phyloP scores from a whole-genome alignment of 2,113 vertebrate species.

The Ophiodon elongatus region DNA sequence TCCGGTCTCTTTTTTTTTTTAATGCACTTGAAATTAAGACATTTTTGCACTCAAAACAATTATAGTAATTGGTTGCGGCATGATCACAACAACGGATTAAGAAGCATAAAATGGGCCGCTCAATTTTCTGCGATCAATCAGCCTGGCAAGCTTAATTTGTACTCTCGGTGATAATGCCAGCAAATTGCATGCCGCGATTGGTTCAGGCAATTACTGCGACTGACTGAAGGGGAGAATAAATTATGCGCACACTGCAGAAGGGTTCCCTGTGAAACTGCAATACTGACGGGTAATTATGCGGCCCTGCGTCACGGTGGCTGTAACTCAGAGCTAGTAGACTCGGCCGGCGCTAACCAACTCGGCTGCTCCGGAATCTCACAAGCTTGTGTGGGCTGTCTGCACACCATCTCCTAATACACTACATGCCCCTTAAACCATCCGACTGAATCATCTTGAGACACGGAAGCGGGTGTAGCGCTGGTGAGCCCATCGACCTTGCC shows the following conservation, averaged over 20 bases:
- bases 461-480: background rate
- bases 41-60: background rate
- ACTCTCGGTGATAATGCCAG: background rate
- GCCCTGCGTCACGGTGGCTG: constrained; percentile 29
- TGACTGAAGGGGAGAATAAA: background rate
- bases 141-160: background rate
- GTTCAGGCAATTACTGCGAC: background rate
- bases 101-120: background rate
- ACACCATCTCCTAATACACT: constrained; percentile 43
- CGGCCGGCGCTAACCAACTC: constrained; percentile 40
- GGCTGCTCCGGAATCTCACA: constrained; percentile 31
- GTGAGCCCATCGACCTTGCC: background rate
- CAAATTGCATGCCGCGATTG: background rate
- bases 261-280: background rate
- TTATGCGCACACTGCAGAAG: background rate
- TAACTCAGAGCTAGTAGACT: constrained; percentile 25
- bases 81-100: background rate
- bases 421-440: background rate
- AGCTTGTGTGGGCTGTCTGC: constrained; percentile 38
- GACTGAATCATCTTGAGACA: background rate
- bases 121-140: background rate
- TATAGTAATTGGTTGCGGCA: background rate
- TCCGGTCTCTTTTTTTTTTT: background rate
- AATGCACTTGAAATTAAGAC: background rate
- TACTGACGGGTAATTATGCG: constrained; percentile 45